Base-by-base conservation (phyloP, 2,113 vertebrate species). In the Catharus bicknelli region DNA sequence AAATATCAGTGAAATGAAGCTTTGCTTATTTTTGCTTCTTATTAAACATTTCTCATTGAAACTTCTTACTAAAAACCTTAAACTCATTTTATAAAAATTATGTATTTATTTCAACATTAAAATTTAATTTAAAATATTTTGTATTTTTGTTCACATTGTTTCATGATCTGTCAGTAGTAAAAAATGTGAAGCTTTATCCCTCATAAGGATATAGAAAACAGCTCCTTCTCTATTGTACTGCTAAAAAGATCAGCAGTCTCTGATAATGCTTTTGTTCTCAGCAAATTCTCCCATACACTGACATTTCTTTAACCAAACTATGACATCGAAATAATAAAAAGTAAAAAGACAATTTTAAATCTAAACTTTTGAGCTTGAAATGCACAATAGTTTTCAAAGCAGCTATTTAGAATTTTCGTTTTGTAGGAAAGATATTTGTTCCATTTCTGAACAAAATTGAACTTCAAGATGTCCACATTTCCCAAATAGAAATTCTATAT, bases 401-500 rank as follows among this genome's bases (percentile, higher is more conserved):
- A 76, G 63, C 75, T 85, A 47, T 69, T 88, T 83, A 91, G 79
- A 96, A 90, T 94, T 93, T 88, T 63, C 59, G 48, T 93, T 94
- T 93, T 94, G 92, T 91, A 21, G 25, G 38, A 23, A 93, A 94
- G 75, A 83, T 88, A 90, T 90, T 95, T 95, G 72, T 94, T 93
- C 79, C 48, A 58, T 91, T 95, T 94, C 90, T 80, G 85, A 91
- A 86, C 90, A 95, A 90, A 96, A 95, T 22, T 91, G 83, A 94
- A 83, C 86, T 95, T 94, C 93, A 96, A 95, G 79, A 90, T 93
- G 73, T 77, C 92, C 90, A 90, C 79, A 88, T 95, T 94, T 96
- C 88, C 83, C 80, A 90, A 94, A 91, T 9, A 94, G 90, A 95
- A 95, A 88, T 93, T 95, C 90, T 90, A 82, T 93, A 90, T 95